Base-by-base conservation (phyloP, 1,140 invertebrate genomes). In the Hestina assimilis region DNA sequence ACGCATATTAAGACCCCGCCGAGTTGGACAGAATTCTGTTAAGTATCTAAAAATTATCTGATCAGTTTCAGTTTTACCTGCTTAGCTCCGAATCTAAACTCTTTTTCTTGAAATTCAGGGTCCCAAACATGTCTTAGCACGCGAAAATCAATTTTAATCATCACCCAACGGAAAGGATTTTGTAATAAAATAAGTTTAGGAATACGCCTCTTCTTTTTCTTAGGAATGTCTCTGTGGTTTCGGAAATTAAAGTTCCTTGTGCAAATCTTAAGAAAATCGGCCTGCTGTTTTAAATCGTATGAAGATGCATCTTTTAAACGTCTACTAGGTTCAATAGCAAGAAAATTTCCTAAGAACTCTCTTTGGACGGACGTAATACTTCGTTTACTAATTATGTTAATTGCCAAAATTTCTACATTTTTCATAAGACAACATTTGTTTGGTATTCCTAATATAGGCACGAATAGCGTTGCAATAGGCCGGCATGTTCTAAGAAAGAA, bases 171-270 rank as follows among this genome's bases (percentile, higher is more conserved):
- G 3, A 85, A 73, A 8, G 83, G 83, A 66, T 85, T 87, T 63
- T 85, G 81, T 26, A 87, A n/a, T 47, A 85, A 63, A 72, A 87
- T 81, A 9, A 87, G 52, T 58, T 73, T 83, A 11, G 83, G 83
- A 7, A 85, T 71, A 21, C 75, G 69, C 51, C 67, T 80, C 42
- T 76, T 82, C 47, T 52, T 21, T 28, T 63, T 72, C 24, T 67
- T 63, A 0, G 63, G 56, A 20, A 69, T 52, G 5, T 66, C 47
- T 46, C 60, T 60, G 63, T 71, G 73, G 11, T 55, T 64, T 8
- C 63, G 31, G 35, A 79, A 81, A 9, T 64, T 51, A 46, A 79
- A 76, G 26, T 59, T 60, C 59, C 60, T 75, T 52, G 66, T 57
- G 19, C 70, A 60, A 15, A 45, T 63, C 9, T 74, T 72, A 6